Conservation (phyloP, 2,797 vertebrate genomes). For the Anisognathus igniventris region DNA sequence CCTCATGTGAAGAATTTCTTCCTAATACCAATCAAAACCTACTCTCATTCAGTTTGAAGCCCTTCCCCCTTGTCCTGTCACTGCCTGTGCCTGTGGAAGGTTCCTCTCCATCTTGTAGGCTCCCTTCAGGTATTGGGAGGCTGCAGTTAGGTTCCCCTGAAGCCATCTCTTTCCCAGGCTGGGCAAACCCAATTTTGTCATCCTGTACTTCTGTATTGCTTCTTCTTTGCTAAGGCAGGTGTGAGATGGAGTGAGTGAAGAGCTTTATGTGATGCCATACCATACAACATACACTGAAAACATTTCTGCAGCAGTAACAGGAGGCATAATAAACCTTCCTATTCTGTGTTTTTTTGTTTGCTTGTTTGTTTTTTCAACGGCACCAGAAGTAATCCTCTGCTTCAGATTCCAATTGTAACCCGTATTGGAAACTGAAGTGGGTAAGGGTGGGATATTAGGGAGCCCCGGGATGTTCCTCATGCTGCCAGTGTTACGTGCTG, state of each 20-base stretch:
- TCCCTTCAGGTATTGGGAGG: not conserved
- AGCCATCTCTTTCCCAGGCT: not conserved
- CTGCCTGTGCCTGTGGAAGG: not conserved
- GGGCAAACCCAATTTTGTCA: not conserved
- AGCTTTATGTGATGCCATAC: not conserved
- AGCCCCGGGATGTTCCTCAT: accelerated
- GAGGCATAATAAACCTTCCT: not conserved
- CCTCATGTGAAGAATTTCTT: not conserved
- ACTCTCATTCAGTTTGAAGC: not conserved
- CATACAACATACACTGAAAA: not conserved
- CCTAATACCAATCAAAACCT: not conserved
- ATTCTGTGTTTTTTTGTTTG: not conserved
- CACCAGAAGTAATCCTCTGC: not conserved
- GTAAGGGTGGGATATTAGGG: not conserved
- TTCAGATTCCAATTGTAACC: not conserved
- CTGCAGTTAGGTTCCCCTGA: not conserved
- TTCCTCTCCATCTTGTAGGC: not conserved
- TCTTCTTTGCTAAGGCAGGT: not conserved
- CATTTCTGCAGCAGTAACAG: not conserved
- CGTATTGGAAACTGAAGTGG: not conserved
- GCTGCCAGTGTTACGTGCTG: not conserved
- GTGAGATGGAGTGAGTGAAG: not conserved
- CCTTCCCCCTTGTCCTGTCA: not conserved
- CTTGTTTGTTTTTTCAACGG: not conserved
- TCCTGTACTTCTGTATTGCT: not conserved